Evolutionary conservation across 2,113 vertebrate genomes (phyloP), one percentile per base, ranked within the genome.

Genomic region (Phyllopteryx taeniolatus): DNA sequence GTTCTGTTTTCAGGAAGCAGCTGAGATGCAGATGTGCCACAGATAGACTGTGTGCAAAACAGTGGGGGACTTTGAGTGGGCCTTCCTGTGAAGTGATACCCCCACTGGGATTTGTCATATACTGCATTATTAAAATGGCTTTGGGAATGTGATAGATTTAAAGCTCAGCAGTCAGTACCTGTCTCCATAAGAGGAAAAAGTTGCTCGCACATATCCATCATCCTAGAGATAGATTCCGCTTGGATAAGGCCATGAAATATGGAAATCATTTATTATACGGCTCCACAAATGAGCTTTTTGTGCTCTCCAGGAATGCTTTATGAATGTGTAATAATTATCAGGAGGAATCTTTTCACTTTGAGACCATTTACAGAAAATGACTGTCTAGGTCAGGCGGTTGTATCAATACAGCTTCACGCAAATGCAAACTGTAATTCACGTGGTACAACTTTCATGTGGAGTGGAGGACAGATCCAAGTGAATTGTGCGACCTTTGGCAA

Each of bases 81-180:
- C 66, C 72, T 80, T 85, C 68, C 76, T 79, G 79, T 80, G 77
- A 74, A 84, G 75, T 83, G 83, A 88, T 82, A 73, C 75, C 76
- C 78, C 82, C 86, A 65, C 51, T 80, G 83, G 87, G 84, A 87
- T 81, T 87, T 85, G 75, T 79, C 83, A 74, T 87, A 79, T 81
- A 80, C 87, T 87, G 73, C 81, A 88, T 89, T 85, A 90, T 89
- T 90, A 75, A 91, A 76, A 71, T 70, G 74, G 67, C 69, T 83
- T 82, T 76, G 73, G 76, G 73, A 86, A 78, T 78, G 74, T 63
- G 88, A 78, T 80, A 78, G 74, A 76, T 69, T 82, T 74, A 75
- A 70, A 63, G 6, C 68, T 77, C 75, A 13, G 53, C 56, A 42
- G 65, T 64, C 47, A 27, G 60, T 33, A 63, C 66, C 76, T 79